Percentiles rank a stretch among this genome's conserved stretches.
phyloP scores from a whole-genome alignment of 2,113 vertebrate species.

The Myotis yumanensis region DNA sequence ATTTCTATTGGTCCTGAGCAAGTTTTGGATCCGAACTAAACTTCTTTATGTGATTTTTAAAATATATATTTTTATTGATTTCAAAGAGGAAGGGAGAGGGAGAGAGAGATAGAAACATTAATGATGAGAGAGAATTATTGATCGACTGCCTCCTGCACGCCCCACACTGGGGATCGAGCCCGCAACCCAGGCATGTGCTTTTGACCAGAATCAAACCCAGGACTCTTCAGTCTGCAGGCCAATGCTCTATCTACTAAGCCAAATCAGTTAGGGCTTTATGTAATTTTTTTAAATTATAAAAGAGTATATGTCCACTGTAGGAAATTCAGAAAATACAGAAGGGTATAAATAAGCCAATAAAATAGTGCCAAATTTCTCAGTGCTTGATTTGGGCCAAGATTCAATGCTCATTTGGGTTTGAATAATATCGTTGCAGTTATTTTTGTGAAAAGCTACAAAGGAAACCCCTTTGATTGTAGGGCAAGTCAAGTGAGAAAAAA shows the following conservation, averaged over 20 bases:
- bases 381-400: background rate
- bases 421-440: background rate
- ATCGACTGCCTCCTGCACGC: no score
- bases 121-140: no score
- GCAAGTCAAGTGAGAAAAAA: background rate
- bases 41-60: conserved; percentile 24
- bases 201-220: no score
- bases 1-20: background rate
- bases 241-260: no score
- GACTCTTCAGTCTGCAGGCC: no score
- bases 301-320: background rate
- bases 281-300: conserved; percentile 14
- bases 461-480: conserved; percentile 8
- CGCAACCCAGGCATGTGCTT: no score
- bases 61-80: background rate
- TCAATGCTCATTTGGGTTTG: conserved; percentile 39
- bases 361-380: background rate
- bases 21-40: conserved; percentile 24
- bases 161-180: no score
- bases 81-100: no score
- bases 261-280: background rate
- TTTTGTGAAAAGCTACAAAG: conserved; percentile 37
- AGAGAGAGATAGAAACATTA: no score
- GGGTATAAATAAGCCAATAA: background rate
- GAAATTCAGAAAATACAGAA: conserved; percentile 32